A percentile compares a stretch with the other conserved stretches of the same genome.
Conservation (phyloP, 2,888 invertebrate genomes). For the Hetaerina titia region DNA sequence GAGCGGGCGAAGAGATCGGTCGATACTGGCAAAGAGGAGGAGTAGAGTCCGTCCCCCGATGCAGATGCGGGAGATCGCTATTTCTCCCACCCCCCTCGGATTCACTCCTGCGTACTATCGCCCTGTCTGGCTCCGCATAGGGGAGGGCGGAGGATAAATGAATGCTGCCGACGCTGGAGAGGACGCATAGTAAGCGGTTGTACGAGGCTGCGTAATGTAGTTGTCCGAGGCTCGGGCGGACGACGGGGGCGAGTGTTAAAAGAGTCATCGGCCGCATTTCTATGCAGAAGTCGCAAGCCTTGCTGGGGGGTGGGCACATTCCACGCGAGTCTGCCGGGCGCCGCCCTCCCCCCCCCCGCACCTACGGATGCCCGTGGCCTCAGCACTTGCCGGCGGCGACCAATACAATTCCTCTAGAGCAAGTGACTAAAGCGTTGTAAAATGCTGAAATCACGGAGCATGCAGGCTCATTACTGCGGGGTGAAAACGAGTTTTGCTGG, state of each 20-base stretch:
- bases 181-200: neutral
- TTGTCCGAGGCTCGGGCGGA: neutral
- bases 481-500: neutral
- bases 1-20: neutral
- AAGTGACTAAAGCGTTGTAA: neutral
- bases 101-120: slow-evolving; percentile 13
- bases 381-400: too few species aligned
- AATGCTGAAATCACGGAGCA: neutral
- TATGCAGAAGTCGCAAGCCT: neutral
- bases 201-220: neutral
- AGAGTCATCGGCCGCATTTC: slow-evolving; percentile 25
- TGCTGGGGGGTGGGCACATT: neutral
- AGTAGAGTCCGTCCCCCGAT: neutral
- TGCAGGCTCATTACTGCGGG: neutral
- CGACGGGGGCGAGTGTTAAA: neutral
- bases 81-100: neutral
- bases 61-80: neutral
- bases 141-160: neutral
- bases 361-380: too few species aligned
- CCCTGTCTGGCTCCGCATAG: neutral
- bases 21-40: neutral
- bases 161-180: neutral
- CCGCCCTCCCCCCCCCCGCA: too few species aligned
- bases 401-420: neutral
- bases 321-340: neutral